Conservation (phyloP, 2,888 invertebrate species). For the Nipponacmea schrenckii region DNA sequence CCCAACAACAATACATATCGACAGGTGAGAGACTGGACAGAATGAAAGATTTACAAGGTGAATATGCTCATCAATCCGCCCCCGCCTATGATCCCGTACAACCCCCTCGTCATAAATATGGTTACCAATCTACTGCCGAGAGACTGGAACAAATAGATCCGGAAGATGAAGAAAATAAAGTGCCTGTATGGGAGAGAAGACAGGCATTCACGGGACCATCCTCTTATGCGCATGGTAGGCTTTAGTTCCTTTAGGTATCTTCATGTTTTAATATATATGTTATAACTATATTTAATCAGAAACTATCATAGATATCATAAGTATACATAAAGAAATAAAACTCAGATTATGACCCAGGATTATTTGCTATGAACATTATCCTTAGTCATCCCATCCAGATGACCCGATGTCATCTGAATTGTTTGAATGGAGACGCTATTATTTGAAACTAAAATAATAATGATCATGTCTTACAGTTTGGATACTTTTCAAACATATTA, state of each 20-base stretch:
- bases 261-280: not conserved
- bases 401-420: too few relatives aligned
- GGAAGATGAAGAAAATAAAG: constrained; percentile 41
- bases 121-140: constrained; percentile 19
- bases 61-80: not conserved
- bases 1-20: not conserved
- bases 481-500: too few relatives aligned
- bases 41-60: not conserved
- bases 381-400: too few relatives aligned
- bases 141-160: constrained; percentile 13
- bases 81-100: constrained; percentile 17
- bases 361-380: too few relatives aligned
- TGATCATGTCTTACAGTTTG: too few relatives aligned
- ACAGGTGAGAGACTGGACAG: constrained; percentile 4
- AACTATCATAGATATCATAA: too few relatives aligned
- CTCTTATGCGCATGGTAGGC: constrained; percentile 6
- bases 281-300: too few relatives aligned
- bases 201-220: constrained; percentile 33
- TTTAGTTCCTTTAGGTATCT: constrained; percentile 3
- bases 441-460: too few relatives aligned
- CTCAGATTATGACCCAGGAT: too few relatives aligned
- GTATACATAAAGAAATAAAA: too few relatives aligned
- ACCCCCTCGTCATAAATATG: constrained; percentile 13
- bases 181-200: constrained; percentile 47
- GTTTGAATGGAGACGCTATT: too few relatives aligned